phyloP scores from a whole-genome alignment of 1,140 invertebrate species.

The Zaprionus ornatus region DNA sequence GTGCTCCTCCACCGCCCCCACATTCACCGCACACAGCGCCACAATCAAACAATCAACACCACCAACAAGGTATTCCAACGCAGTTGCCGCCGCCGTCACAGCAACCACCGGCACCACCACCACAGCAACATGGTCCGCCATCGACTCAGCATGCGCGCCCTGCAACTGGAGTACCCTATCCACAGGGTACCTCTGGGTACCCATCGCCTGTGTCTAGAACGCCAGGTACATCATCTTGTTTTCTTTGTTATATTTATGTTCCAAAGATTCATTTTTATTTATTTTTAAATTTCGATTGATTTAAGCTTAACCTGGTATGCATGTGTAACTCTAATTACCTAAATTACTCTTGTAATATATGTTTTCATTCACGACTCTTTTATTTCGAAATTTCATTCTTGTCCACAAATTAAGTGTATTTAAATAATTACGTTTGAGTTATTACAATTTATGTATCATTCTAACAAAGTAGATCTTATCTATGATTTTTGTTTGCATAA shows the following conservation, averaged over 20 bases:
- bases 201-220: slow-evolving; percentile 84
- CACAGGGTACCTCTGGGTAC: slow-evolving; percentile 81
- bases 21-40: slow-evolving; percentile 66
- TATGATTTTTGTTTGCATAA: background rate
- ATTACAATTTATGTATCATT: too few species aligned
- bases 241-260: slow-evolving; percentile 48
- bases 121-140: slow-evolving; percentile 63
- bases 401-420: too few species aligned
- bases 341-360: slow-evolving; percentile 3
- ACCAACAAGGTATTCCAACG: slow-evolving; percentile 50
- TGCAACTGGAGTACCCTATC: slow-evolving; percentile 81
- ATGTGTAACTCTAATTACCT: slow-evolving; percentile 15
- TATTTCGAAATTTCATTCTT: too few species aligned
- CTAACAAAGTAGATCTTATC: too few species aligned
- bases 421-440: too few species aligned
- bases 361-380: background rate
- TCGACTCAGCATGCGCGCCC: slow-evolving; percentile 77
- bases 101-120: slow-evolving; percentile 56
- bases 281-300: slow-evolving; percentile 35
- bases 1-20: slow-evolving; percentile 60
- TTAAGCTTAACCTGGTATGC: slow-evolving; percentile 19
- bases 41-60: slow-evolving; percentile 57
- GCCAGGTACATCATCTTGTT: slow-evolving; percentile 82
- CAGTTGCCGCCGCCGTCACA: slow-evolving; percentile 47
- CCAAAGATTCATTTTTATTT: slow-evolving; percentile 12